phyloP scores from a whole-genome alignment of 2,888 invertebrate species.

The Nomada lathburiana region DNA sequence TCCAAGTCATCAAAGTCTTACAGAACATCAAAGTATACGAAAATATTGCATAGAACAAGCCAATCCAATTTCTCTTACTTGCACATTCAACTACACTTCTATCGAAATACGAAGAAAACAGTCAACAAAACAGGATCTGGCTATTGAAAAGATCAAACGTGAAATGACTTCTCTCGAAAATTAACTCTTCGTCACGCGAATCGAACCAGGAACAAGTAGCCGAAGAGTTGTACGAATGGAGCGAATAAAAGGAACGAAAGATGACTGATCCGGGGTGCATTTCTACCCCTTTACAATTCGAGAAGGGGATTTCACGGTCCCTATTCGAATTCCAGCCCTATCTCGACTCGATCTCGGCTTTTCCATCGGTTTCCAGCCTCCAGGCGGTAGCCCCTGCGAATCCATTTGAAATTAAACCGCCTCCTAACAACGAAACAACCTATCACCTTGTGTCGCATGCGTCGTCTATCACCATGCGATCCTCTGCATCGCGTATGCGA shows the following conservation, averaged over 20 bases:
- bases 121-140: background rate
- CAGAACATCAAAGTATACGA: background rate
- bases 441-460: conserved; percentile 30
- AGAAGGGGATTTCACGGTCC: conserved; percentile 13
- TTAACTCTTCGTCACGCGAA: background rate
- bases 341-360: conserved; percentile 31
- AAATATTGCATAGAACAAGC: background rate
- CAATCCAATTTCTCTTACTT: background rate
- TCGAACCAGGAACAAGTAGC: background rate
- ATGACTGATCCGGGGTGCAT: conserved; percentile 55
- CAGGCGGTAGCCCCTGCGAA: conserved; percentile 26
- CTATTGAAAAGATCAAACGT: background rate
- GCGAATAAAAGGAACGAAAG: conserved; percentile 21
- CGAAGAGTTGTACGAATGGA: conserved; percentile 10
- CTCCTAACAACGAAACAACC: conserved; percentile 39
- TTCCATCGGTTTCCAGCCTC: conserved; percentile 41
- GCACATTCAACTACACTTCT: background rate
- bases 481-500: conserved; percentile 21
- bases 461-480: background rate
- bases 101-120: background rate
- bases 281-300: conserved; percentile 32
- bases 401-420: conserved; percentile 56
- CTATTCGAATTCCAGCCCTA: conserved; percentile 42
- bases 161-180: background rate
- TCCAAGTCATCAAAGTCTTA: background rate